Evolutionary conservation across 2,113 vertebrate genomes (phyloP).

Genomic region (Chroicocephalus ridibundus): DNA sequence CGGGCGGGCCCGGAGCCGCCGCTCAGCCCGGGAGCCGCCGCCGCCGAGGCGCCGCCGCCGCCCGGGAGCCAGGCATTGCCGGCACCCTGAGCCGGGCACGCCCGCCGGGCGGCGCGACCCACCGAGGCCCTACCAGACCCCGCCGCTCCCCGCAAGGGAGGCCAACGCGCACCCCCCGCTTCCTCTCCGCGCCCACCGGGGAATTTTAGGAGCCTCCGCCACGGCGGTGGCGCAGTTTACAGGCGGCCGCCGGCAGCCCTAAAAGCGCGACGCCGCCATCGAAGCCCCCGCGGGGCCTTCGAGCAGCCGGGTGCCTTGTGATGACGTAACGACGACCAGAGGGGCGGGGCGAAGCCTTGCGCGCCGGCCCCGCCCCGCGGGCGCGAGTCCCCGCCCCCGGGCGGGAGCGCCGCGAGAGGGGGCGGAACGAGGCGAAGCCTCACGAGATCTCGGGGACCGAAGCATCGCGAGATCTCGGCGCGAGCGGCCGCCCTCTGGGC

Average conservation of each 20-base stretch:
- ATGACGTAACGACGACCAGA: background rate
- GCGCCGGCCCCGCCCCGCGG: background rate
- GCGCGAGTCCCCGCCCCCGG: background rate
- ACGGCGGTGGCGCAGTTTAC: background rate
- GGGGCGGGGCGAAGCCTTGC: background rate
- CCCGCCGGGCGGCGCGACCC: background rate
- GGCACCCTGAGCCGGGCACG: background rate
- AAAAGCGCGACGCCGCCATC: accelerated
- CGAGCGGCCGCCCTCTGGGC: background rate
- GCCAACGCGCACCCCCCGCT: accelerated
- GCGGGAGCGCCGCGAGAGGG: no score
- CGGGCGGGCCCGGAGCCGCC: background rate
- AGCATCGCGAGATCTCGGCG: background rate
- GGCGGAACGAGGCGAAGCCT: accelerated
- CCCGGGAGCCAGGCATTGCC: background rate
- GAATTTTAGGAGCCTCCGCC: background rate
- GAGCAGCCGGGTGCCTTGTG: accelerated
- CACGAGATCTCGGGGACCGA: background rate
- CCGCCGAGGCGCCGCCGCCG: background rate
- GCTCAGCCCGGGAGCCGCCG: background rate
- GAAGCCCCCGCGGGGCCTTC: background rate
- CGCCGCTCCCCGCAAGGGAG: accelerated
- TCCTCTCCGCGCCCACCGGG: background rate
- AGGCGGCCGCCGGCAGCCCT: background rate
- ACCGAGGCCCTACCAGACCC: accelerated